phyloP scores from a whole-genome alignment of 2,113 vertebrate genomes.

The Onychostruthus taczanowskii region DNA sequence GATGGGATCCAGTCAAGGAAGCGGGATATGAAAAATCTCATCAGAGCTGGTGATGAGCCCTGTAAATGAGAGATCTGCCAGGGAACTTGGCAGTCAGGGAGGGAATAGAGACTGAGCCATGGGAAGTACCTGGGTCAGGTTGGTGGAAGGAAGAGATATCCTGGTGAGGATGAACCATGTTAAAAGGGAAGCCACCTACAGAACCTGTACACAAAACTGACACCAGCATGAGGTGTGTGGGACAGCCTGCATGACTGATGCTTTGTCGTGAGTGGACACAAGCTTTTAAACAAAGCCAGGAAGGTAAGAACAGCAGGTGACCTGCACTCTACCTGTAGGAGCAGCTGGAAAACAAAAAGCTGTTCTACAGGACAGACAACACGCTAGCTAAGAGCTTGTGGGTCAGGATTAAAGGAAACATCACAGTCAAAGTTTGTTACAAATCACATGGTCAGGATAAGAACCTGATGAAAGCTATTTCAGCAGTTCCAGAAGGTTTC shows the following conservation, averaged over 20 bases:
- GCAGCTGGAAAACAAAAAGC: not conserved
- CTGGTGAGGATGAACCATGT: not conserved
- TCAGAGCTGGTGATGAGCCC: not conserved
- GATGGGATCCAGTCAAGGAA: not conserved
- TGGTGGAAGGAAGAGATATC: not conserved
- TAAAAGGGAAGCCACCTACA: not conserved
- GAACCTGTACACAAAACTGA: not conserved
- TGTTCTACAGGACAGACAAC: not conserved
- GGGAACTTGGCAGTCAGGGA: not conserved
- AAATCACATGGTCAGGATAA: fast-evolving
- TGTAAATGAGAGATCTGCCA: not conserved
- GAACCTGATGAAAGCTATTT: not conserved
- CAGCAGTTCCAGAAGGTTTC: not conserved
- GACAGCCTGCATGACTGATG: fast-evolving
- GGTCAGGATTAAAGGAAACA: not conserved
- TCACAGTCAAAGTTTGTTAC: not conserved
- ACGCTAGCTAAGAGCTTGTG: not conserved
- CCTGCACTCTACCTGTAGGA: not conserved
- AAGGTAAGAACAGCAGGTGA: not conserved
- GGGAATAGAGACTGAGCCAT: not conserved
- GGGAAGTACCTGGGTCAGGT: not conserved
- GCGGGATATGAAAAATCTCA: fast-evolving
- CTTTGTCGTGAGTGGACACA: not conserved
- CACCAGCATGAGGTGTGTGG: fast-evolving
- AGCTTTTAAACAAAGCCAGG: not conserved